Base-by-base conservation (phyloP, 2,888 invertebrate genomes). In the Polydrusus cervinus region DNA sequence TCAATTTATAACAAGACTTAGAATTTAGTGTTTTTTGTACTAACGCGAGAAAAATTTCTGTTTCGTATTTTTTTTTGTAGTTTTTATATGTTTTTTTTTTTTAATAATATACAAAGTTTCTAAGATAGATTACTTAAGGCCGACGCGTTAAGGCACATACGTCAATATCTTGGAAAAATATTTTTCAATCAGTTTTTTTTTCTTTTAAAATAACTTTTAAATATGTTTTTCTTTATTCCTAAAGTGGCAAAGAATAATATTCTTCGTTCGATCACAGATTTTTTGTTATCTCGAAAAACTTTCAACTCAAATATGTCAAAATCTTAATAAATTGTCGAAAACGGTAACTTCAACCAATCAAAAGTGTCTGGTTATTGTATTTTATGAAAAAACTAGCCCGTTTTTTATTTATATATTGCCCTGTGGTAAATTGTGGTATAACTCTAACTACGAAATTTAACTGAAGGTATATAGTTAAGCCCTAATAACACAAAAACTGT, bases 81-180 rank as follows among this genome's bases (percentile, higher is more conserved):
- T 81, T 82, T 81, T 83, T 81, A 82, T 81, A 79, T 53, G 67
- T 66, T 49, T 72, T 78, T 79, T 79, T 83, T 83, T 84, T 83
- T 83, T 85, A 83, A 81, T 83, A 85, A 83, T 86, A 85, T 86
- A 86, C 86, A 86, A 86, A 85, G 84, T 85, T 84, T 83, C 75
- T 75, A 75, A 75, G 75, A 66, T 85, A 85, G 81, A 83, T 82
- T 80, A 75, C 80, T 81, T 85, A 87, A 87, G 87, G 87, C 87
- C 87, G 87, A 87, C 86, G 85, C 84, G 82, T 83, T 87, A 87
- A 87, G 87, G 87, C 87, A 87, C 87, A 86, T 83, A 79, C 84
- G 87, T 87, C 87, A 85, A 82, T 80, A 83, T 83, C 83, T 83
- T 85, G 85, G 84, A 86, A 85, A 86, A 86, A 86, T 85, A 86